Conservation (phyloP, 2,888 invertebrate species). For the Andrena bicolor region DNA sequence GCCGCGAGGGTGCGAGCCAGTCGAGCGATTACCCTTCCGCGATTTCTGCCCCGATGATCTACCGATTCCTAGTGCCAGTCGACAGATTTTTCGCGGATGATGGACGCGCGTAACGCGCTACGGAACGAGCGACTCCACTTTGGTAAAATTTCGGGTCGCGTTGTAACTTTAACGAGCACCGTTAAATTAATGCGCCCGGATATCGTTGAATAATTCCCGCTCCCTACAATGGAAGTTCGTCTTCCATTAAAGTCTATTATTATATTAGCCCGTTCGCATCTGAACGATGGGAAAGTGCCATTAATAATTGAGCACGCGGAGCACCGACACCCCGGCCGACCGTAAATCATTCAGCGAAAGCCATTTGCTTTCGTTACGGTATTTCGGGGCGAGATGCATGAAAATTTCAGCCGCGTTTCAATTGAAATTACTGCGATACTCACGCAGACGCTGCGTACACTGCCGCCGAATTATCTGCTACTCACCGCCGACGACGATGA, state of each 20-base stretch:
- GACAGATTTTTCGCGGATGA: constrained; percentile 16
- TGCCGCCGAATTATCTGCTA: constrained; percentile 35
- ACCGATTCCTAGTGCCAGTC: not conserved
- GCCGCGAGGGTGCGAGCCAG: not conserved
- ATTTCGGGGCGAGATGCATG: not conserved
- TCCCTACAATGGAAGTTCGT: constrained; percentile 1
- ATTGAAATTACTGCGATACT: not conserved
- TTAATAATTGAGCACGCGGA: constrained; percentile 25
- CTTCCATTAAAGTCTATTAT: constrained; percentile 12
- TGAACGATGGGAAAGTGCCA: constrained; percentile 23
- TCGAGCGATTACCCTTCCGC: constrained; percentile 2
- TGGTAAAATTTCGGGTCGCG: not conserved
- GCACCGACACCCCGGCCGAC: not conserved
- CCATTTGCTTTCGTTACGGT: constrained; percentile 19
- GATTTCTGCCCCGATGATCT: not conserved
- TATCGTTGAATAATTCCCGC: constrained; percentile 29
- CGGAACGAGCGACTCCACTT: not conserved
- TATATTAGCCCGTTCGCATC: constrained; percentile 14
- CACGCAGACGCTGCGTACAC: not conserved
- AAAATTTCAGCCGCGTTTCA: not conserved
- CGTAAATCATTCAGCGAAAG: constrained; percentile 25
- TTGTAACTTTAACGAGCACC: constrained; percentile 4
- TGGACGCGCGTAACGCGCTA: not conserved
- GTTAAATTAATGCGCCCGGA: constrained; percentile 22
- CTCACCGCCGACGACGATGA: constrained; percentile 88